phyloP scores from a whole-genome alignment of 2,113 vertebrate genomes.

The Lipophrys pholis region DNA sequence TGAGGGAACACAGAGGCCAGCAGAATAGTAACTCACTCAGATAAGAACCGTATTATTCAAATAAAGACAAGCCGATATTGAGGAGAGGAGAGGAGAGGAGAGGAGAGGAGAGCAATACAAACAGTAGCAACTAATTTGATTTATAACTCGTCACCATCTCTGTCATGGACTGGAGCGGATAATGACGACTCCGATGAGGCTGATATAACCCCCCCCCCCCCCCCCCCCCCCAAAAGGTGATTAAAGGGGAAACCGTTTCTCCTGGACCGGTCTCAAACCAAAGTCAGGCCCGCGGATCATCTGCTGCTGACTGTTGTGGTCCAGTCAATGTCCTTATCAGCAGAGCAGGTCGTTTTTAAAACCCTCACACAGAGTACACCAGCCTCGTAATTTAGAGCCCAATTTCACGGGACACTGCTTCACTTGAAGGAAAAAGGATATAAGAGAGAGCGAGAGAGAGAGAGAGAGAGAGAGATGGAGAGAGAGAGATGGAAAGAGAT shows the following conservation, averaged over 20 bases:
- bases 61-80: constrained; percentile 57
- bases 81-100: constrained; percentile 9
- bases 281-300: constrained; percentile 30
- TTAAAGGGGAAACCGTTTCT: constrained; percentile 35
- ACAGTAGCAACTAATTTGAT: constrained; percentile 42
- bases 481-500: too few species aligned
- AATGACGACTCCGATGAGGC: constrained; percentile 54
- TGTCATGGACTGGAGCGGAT: constrained; percentile 51
- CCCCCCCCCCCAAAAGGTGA: constrained; percentile 38
- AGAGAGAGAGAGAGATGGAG: not conserved
- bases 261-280: constrained; percentile 19
- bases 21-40: constrained; percentile 58
- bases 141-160: constrained; percentile 62
- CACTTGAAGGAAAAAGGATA: constrained; percentile 86
- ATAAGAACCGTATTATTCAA: constrained; percentile 75
- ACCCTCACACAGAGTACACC: constrained; percentile 72
- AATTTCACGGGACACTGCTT: constrained; percentile 95
- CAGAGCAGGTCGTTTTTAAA: constrained; percentile 83
- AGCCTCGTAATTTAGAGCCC: constrained; percentile 87
- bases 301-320: constrained; percentile 40
- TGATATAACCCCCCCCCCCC: constrained; percentile 52
- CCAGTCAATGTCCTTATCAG: constrained; percentile 66
- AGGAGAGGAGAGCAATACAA: constrained; percentile 30
- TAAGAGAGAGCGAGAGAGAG: constrained; percentile 29
- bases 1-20: constrained; percentile 32